Evolutionary conservation across 2,888 invertebrate species (phyloP).

Genomic region (Conomelus anceps): DNA sequence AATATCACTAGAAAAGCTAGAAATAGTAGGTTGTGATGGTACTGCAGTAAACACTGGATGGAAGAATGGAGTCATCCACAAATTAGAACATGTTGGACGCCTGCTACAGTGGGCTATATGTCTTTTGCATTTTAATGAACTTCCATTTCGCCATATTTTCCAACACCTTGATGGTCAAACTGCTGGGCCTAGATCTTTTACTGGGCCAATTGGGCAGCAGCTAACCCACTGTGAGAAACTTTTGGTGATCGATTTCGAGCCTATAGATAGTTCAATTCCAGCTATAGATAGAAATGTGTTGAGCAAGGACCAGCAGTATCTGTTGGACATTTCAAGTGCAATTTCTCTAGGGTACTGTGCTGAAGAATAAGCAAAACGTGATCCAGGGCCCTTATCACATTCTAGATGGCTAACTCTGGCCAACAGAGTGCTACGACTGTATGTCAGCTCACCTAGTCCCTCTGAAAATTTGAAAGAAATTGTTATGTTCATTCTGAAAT

Average conservation of each 20-base stretch:
- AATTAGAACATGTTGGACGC: not conserved
- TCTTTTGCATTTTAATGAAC: conserved; percentile 15
- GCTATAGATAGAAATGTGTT: not conserved
- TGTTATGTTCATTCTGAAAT: too few species aligned
- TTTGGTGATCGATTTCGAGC: not conserved
- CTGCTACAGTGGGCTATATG: conserved; percentile 17
- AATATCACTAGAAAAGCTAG: not conserved
- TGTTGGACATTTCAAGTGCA: conserved; percentile 8
- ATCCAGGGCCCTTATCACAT: conserved; percentile 17
- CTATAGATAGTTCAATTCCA: conserved; percentile 1
- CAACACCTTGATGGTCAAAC: conserved; percentile 11
- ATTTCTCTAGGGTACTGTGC: not conserved
- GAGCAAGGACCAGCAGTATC: conserved; percentile 17
- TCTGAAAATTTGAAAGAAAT: conserved; percentile 33
- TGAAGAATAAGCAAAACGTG: not conserved
- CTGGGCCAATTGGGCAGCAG: conserved; percentile 4
- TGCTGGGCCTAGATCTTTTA: not conserved
- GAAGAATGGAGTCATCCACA: conserved; percentile 13
- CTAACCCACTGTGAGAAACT: conserved; percentile 6
- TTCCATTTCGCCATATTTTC: too few species aligned
- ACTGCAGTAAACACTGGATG: conserved; percentile 18
- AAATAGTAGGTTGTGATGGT: conserved; percentile 17
- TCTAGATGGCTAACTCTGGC: conserved; percentile 22
- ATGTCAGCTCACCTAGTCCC: not conserved
- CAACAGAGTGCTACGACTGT: too few species aligned